These are phyloP conservation scores for Rotaria macrura DNA, from an alignment of 2,888 invertebrate genomes.

Conservation along the genomic window DNA sequence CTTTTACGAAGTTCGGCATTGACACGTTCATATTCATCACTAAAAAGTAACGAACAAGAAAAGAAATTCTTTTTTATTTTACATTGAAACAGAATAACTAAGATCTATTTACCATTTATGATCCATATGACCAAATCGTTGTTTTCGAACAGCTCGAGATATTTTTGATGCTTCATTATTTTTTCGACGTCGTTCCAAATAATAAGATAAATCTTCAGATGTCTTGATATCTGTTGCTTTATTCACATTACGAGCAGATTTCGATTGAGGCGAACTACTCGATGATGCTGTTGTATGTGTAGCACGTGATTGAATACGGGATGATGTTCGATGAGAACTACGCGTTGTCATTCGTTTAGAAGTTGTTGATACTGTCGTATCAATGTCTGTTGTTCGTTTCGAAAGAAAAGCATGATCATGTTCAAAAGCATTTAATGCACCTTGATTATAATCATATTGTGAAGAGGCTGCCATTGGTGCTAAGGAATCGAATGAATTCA, in stretches of 20 bases:
- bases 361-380: background rate
- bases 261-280: background rate
- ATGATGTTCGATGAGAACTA: background rate
- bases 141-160: slow-evolving; percentile 9
- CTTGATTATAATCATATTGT: background rate
- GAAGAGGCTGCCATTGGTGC: background rate
- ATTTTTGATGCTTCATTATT: slow-evolving; percentile 14
- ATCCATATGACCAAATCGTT: background rate
- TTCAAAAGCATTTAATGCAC: background rate
- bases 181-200: slow-evolving; percentile 5
- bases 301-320: background rate
- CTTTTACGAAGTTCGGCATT: background rate
- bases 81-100: too few relatives aligned
- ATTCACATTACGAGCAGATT: background rate
- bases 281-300: background rate
- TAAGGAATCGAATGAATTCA: background rate
- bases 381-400: background rate
- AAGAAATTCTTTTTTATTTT: too few relatives aligned
- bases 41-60: background rate
- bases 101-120: background rate
- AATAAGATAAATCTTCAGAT: background rate
- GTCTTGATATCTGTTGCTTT: background rate
- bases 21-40: background rate
- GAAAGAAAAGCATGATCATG: slow-evolving; percentile 16
- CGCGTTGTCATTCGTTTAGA: background rate